Base-by-base conservation (phyloP, 2,113 vertebrate species). In the Gasterosteus nipponicus region DNA sequence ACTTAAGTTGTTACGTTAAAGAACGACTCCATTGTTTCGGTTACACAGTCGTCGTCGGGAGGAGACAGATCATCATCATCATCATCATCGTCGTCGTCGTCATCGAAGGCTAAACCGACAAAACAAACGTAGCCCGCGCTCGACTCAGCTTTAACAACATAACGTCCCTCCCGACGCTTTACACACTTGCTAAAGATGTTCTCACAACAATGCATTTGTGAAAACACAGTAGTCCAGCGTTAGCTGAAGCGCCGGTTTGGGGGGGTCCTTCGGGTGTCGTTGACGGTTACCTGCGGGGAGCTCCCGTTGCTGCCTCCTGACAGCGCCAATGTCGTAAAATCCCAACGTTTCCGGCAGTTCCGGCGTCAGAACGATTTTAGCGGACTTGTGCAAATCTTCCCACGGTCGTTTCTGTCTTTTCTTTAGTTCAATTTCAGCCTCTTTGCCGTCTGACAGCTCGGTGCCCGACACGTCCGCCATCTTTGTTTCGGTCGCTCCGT, bases 341-440 rank as follows among this genome's bases (percentile, higher is more conserved):
- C 95, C 92, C 71, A 95, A 35, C 0, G 94, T 95, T 64, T 95
- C 95, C 0, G 94, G 87, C 16, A 91, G 83, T 1, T 84, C 77
- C 5, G 89, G 9, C 1, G 58, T 68, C 16, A 82, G 7, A 0
- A 51, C 47, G 22, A 78, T 59, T 77, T 89, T 91, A 0, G 60
- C 82, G 15, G 83, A 87, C 80, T 67, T 89, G 4, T 57, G 62
- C 10, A 78, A 58, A 3, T 83, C 82, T 2, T 75, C 75, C 88
- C 91, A 89, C 2, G 86, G 53, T 33, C 61, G 56, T 44, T 75
- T 87, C 10, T 73, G 78, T 19, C 81, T 77, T 35, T 73, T 90
- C 16, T 83, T 86, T 1, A 85, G 86, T 44, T 91, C 89, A 42
- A 58, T 81, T 46, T 91, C 87, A 1, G 75, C 22, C 71, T 93